Conservation (phyloP, 2,888 invertebrate genomes). For the Leptinotarsa rubiginosa region DNA sequence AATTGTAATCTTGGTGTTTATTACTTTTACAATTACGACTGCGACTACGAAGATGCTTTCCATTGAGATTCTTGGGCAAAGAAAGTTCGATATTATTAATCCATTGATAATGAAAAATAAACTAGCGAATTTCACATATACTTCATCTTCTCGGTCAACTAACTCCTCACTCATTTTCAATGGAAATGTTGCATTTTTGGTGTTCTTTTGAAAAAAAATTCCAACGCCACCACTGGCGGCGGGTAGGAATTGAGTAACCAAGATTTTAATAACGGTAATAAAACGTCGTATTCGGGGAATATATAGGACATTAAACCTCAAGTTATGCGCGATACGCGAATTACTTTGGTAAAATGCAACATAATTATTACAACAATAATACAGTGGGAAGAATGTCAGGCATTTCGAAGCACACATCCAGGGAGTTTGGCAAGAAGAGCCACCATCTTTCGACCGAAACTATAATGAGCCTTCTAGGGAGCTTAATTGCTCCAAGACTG, state of each 20-base stretch:
- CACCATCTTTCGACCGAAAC: slow-evolving; percentile 39
- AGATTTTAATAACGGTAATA: slow-evolving; percentile 16
- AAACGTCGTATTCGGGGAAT: neutral
- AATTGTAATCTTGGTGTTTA: no score
- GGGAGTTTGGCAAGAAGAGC: slow-evolving; percentile 15
- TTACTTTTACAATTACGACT: no score
- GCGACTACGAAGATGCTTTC: no score
- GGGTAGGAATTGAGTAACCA: slow-evolving; percentile 7
- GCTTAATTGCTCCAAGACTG: slow-evolving; percentile 65
- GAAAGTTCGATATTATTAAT: no score
- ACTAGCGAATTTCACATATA: no score
- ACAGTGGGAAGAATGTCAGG: slow-evolving; percentile 60
- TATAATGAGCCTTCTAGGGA: slow-evolving; percentile 65
- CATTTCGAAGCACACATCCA: slow-evolving; percentile 51
- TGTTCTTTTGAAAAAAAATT: neutral
- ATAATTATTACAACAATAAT: slow-evolving; percentile 63
- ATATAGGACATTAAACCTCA: slow-evolving; percentile 16
- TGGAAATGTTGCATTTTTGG: no score
- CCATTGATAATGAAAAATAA: no score
- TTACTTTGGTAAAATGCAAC: slow-evolving; percentile 60
- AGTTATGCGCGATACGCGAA: slow-evolving; percentile 18
- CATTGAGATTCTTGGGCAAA: no score
- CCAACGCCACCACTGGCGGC: neutral
- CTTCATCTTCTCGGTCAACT: no score
- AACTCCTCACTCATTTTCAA: no score